A percentile compares a stretch with the other conserved stretches of the same genome.
phyloP scores from a whole-genome alignment of 2,888 invertebrate genomes.

The Synanthedon tipuliformis region DNA sequence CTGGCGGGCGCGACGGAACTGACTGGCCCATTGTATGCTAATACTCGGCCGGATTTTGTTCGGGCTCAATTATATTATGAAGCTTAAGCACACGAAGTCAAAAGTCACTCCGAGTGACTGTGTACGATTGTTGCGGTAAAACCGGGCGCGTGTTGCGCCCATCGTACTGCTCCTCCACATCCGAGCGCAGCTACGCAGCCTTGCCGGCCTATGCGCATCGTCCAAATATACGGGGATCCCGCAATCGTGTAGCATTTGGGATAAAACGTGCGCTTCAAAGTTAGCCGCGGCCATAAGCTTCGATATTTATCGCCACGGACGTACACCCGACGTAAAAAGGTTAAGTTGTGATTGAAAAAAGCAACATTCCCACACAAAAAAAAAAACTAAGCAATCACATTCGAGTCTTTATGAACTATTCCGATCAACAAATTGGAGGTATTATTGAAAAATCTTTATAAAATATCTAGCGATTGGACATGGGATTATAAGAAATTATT shows the following conservation, averaged over 20 bases:
- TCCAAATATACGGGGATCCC: constrained; percentile 10
- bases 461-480: constrained; percentile 50
- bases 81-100: constrained; percentile 64
- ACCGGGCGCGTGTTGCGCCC: constrained; percentile 22
- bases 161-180: constrained; percentile 5
- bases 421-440: constrained; percentile 27
- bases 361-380: constrained; percentile 55
- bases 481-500: constrained; percentile 52
- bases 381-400: constrained; percentile 8
- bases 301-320: constrained; percentile 53
- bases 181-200: neutral
- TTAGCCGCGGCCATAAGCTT: constrained; percentile 56
- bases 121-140: constrained; percentile 27
- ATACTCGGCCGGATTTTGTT: constrained; percentile 66
- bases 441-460: constrained; percentile 48
- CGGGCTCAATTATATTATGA: constrained; percentile 69
- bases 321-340: constrained; percentile 48
- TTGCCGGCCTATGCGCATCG: neutral
- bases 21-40: constrained; percentile 67
- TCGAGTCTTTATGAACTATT: constrained; percentile 15
- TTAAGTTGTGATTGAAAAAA: constrained; percentile 55
- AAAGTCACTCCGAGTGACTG: constrained; percentile 61
- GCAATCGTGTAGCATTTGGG: constrained; percentile 35
- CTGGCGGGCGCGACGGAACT: constrained; percentile 65
- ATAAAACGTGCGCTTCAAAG: constrained; percentile 43